These are phyloP conservation scores for Apistogramma diplotaenia DNA, from an alignment of 2,113 vertebrate genomes.

Conservation along the genomic window DNA sequence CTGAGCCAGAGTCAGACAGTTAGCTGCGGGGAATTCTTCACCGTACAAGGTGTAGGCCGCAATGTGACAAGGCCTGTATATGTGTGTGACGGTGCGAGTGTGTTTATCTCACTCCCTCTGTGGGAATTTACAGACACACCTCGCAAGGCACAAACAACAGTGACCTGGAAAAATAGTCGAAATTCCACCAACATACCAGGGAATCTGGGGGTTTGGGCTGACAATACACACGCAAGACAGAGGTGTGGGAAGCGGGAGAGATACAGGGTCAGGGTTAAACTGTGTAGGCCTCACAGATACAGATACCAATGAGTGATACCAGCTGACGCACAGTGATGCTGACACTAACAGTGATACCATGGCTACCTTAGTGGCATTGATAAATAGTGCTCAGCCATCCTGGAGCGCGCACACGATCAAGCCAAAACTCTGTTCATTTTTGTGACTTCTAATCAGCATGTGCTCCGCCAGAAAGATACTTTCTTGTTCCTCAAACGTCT, in stretches of 20 bases:
- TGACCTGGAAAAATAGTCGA: constrained; percentile 73
- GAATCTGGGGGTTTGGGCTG: constrained; percentile 60
- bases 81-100: constrained; percentile 50
- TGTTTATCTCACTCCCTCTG: constrained; percentile 69
- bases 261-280: constrained; percentile 72
- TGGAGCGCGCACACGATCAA: constrained; percentile 1
- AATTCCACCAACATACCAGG: constrained; percentile 75
- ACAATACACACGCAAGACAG: constrained; percentile 57
- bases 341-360: constrained; percentile 62
- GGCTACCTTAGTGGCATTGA: constrained; percentile 66
- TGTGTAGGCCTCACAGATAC: constrained; percentile 62
- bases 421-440: constrained; percentile 17
- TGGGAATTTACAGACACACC: constrained; percentile 72
- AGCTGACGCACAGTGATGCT: constrained; percentile 69
- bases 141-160: constrained; percentile 71
- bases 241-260: constrained; percentile 68
- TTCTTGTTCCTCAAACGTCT: background rate
- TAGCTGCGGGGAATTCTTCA: background rate
- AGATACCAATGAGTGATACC: constrained; percentile 73
- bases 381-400: constrained; percentile 37
- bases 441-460: constrained; percentile 3
- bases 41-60: constrained; percentile 41
- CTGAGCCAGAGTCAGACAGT: background rate
- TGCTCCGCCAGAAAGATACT: background rate
- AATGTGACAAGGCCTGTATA: constrained; percentile 51